Evolutionary conservation across 2,797 vertebrate species (phyloP).

Genomic region (Gambelia wislizenii): DNA sequence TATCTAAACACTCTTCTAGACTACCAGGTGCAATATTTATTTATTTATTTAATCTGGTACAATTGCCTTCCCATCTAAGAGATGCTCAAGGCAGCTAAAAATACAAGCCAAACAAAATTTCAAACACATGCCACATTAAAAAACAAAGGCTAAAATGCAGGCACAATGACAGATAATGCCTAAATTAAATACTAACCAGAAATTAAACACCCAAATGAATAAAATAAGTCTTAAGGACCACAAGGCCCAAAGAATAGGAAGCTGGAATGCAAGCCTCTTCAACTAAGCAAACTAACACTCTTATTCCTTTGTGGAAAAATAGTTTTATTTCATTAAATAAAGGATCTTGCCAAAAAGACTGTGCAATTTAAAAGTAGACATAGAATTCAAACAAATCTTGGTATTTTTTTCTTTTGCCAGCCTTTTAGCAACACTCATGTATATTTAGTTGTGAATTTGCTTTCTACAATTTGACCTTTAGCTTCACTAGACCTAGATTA

Average conservation of each 20-base stretch:
- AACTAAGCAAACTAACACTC: not conserved
- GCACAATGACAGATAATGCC: not conserved
- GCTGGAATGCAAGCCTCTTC: not conserved
- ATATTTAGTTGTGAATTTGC: not conserved
- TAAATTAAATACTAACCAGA: not conserved
- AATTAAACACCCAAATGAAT: not conserved
- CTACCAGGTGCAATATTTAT: not conserved
- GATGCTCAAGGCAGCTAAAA: not conserved
- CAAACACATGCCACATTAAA: not conserved
- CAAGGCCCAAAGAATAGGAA: not conserved
- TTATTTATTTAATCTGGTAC: not conserved
- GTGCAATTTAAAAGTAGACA: not conserved
- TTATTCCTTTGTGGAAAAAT: not conserved
- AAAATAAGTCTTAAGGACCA: not conserved
- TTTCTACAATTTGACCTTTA: not conserved
- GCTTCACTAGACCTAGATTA: not conserved
- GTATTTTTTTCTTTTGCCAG: too few species aligned
- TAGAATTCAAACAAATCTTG: too few species aligned
- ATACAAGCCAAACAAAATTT: not conserved
- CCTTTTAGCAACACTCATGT: not conserved
- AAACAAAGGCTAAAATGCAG: not conserved
- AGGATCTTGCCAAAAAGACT: not conserved
- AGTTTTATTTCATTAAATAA: not conserved
- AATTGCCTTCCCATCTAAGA: not conserved
- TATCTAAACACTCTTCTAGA: not conserved